These are phyloP conservation scores for Listronotus oregonensis DNA, from an alignment of 1,140 invertebrate species.

Conservation along the genomic window DNA sequence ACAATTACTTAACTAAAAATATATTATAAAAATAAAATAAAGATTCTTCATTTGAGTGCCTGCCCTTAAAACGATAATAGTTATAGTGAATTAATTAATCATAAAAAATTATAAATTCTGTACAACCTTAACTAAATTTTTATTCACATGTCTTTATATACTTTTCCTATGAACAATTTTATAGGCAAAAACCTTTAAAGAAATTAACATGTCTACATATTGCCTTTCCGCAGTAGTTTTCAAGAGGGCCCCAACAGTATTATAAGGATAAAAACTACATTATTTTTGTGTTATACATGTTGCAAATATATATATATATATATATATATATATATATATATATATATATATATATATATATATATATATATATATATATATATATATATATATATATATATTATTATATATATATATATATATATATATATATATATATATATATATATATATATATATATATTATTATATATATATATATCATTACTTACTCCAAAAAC, in stretches of 20 bases:
- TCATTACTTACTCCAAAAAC: too few species aligned
- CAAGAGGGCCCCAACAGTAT: slow-evolving; percentile 5
- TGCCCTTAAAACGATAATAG: slow-evolving; percentile 22
- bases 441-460: too few species aligned
- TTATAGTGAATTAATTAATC: slow-evolving; percentile 28
- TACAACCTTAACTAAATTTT: slow-evolving; percentile 41
- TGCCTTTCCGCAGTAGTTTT: slow-evolving; percentile 26
- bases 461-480: too few species aligned
- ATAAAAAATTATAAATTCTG: slow-evolving; percentile 41
- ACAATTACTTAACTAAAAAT: slow-evolving; percentile 13
- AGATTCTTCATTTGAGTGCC: slow-evolving; percentile 8
- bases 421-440: too few species aligned
- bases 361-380: too few species aligned
- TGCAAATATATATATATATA: too few species aligned
- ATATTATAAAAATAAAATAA: slow-evolving; percentile 27
- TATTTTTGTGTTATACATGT: too few species aligned
- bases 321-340: too few species aligned
- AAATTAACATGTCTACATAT: slow-evolving; percentile 37
- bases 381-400: too few species aligned
- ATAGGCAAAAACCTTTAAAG: slow-evolving; percentile 25
- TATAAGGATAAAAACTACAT: too few species aligned
- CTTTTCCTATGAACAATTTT: slow-evolving; percentile 35
- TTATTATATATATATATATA: too few species aligned
- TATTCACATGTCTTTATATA: slow-evolving; percentile 46
- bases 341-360: too few species aligned